Conservation (phyloP, 1,140 invertebrate genomes). For the Glomeris maerens region DNA sequence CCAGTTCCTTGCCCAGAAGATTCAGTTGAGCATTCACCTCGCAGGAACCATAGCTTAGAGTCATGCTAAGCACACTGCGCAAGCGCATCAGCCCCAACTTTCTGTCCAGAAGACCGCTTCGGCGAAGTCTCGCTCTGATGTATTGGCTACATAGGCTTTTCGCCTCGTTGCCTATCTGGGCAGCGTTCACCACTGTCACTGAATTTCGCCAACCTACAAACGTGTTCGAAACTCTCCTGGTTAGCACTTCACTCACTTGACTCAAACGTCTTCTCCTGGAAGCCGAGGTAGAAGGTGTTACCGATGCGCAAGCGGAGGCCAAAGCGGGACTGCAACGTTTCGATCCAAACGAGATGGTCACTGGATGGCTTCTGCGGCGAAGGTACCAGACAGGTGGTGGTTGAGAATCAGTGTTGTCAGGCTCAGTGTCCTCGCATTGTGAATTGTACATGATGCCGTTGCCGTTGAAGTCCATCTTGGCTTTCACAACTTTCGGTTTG, state of each 20-base stretch:
- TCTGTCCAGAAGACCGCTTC: constrained; percentile 47
- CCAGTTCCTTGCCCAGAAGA: constrained; percentile 43
- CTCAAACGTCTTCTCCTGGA: constrained; percentile 40
- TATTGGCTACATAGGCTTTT: constrained; percentile 47
- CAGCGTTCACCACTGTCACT: constrained; percentile 2
- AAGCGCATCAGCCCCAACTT: constrained; percentile 53
- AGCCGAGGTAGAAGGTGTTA: neutral
- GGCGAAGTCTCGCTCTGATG: constrained; percentile 45
- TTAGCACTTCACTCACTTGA: constrained; percentile 49
- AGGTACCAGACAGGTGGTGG: no score
- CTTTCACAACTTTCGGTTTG: no score
- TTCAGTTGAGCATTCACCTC: constrained; percentile 44
- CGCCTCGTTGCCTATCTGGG: constrained; percentile 33
- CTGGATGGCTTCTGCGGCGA: no score
- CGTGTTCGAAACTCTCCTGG: constrained; percentile 47
- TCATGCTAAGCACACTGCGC: constrained; percentile 40
- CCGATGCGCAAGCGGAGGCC: no score
- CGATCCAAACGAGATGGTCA: no score
- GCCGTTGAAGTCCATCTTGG: no score
- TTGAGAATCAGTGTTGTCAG: no score
- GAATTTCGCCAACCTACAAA: constrained; percentile 49
- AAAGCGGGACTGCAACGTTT: no score
- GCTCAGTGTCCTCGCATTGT: no score
- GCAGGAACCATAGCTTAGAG: constrained; percentile 27
- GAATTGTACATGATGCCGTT: no score